phyloP scores from a whole-genome alignment of 2,888 invertebrate genomes.

The Spodoptera picta region DNA sequence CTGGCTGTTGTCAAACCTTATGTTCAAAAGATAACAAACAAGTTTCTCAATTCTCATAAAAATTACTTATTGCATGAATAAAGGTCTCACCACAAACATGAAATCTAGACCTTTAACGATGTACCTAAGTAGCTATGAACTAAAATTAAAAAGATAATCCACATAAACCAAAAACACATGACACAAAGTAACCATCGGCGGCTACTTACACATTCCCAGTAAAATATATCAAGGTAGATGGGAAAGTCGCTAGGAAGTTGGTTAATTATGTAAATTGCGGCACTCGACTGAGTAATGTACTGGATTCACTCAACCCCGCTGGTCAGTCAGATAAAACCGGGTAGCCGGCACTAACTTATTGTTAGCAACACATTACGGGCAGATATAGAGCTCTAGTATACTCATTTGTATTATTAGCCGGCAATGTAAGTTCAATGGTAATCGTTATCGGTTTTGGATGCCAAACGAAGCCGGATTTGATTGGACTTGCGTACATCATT shows the following conservation, averaged over 20 bases:
- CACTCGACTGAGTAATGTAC: conserved; percentile 78
- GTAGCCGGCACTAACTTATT: conserved; percentile 62
- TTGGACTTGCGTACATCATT: conserved; percentile 23
- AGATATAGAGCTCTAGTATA: conserved; percentile 29
- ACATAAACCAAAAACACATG: conserved; percentile 8
- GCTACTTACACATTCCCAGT: conserved; percentile 39
- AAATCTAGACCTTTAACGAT: not conserved
- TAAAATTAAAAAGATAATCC: not conserved
- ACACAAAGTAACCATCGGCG: conserved; percentile 37
- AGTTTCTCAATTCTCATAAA: too few species aligned
- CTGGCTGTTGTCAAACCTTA: too few species aligned
- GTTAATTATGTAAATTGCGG: conserved; percentile 86
- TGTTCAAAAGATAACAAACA: too few species aligned
- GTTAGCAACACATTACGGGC: conserved; percentile 47
- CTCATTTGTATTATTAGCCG: conserved; percentile 36
- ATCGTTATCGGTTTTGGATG: conserved; percentile 43
- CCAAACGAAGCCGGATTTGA: conserved; percentile 33
- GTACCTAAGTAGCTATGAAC: not conserved
- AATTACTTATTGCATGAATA: too few species aligned
- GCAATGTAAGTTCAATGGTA: conserved; percentile 40
- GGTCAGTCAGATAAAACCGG: conserved; percentile 62
- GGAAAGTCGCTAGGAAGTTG: conserved; percentile 73
- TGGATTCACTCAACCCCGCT: conserved; percentile 73
- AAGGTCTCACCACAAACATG: too few species aligned
- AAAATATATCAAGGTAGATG: conserved; percentile 54